These are phyloP conservation scores for Proisotoma minuta DNA, from an alignment of 2,888 invertebrate species.

Conservation along the genomic window DNA sequence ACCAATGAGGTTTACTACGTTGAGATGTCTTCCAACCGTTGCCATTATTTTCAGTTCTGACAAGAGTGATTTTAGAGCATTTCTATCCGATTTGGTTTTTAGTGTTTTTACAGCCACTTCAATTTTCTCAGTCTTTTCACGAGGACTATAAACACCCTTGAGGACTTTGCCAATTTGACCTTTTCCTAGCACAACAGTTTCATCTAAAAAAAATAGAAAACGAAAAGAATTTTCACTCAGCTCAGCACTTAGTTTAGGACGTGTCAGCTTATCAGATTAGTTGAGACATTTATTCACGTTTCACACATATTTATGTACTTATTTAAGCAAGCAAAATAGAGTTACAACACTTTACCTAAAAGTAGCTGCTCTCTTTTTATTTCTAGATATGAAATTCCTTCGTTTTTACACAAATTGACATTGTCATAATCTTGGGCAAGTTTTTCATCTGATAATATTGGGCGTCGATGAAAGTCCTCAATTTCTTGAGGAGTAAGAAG, in stretches of 20 bases:
- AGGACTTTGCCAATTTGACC: constrained; percentile 32
- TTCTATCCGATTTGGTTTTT: constrained; percentile 32
- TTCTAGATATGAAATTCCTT: constrained; percentile 2
- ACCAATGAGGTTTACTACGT: constrained; percentile 34
- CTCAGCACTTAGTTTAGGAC: no score
- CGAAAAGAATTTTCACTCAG: no score
- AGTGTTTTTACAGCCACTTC: constrained; percentile 37
- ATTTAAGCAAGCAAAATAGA: not conserved
- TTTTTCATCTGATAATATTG: constrained; percentile 8
- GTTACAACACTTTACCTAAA: constrained; percentile 15
- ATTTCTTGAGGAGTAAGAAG: constrained; percentile 31
- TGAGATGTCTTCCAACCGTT: constrained; percentile 31
- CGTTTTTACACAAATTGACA: not conserved
- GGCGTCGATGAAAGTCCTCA: constrained; percentile 25
- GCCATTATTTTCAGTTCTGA: constrained; percentile 37
- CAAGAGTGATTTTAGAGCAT: constrained; percentile 31
- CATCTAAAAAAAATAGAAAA: constrained; percentile 22
- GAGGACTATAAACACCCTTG: constrained; percentile 31
- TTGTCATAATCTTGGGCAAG: constrained; percentile 2
- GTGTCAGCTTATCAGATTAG: no score
- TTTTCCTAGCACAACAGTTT: constrained; percentile 31
- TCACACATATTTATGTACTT: no score
- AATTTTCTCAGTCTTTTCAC: constrained; percentile 17
- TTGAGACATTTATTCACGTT: no score
- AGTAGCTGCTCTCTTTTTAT: constrained; percentile 22